Conservation (phyloP, 2,113 vertebrate genomes). For the Lepisosteus osseus region DNA sequence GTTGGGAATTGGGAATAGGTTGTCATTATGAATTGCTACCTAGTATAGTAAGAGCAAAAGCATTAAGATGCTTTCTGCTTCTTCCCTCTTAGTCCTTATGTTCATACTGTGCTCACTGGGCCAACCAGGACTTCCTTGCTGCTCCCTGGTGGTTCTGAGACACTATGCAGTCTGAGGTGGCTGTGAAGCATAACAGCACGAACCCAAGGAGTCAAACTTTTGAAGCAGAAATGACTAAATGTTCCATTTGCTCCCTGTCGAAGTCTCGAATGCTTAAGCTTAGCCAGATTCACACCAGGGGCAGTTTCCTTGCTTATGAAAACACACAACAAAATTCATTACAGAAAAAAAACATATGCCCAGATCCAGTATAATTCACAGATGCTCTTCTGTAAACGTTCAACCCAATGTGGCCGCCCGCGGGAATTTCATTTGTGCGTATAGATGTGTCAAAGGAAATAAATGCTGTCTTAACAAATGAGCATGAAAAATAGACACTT, state of each 20-base stretch:
- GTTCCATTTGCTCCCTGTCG: slow-evolving; percentile 4
- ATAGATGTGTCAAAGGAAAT: neutral
- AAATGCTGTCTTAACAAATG: slow-evolving; percentile 4
- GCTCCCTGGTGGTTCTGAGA: slow-evolving; percentile 15
- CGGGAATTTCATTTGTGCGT: neutral
- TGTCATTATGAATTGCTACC: neutral
- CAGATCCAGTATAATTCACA: neutral
- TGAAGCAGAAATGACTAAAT: neutral
- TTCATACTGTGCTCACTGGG: neutral
- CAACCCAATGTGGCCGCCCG: neutral
- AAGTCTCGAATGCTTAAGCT: neutral
- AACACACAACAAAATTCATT: slow-evolving; percentile 17
- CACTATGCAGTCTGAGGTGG: neutral
- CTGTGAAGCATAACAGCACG: neutral
- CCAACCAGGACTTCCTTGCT: neutral
- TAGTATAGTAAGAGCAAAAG: neutral
- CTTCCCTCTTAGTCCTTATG: neutral
- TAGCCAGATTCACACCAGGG: slow-evolving; percentile 7
- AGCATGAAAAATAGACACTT: slow-evolving; percentile 15
- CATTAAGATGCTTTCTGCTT: neutral
- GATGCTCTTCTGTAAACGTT: neutral
- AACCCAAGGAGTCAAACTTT: neutral
- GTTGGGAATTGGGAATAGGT: neutral
- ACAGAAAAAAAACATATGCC: neutral
- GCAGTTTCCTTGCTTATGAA: slow-evolving; percentile 2